Percentiles rank a stretch among this genome's conserved stretches.
Evolutionary conservation across 2,888 invertebrate species (phyloP).

Genomic region (Ochropacha duplaris): DNA sequence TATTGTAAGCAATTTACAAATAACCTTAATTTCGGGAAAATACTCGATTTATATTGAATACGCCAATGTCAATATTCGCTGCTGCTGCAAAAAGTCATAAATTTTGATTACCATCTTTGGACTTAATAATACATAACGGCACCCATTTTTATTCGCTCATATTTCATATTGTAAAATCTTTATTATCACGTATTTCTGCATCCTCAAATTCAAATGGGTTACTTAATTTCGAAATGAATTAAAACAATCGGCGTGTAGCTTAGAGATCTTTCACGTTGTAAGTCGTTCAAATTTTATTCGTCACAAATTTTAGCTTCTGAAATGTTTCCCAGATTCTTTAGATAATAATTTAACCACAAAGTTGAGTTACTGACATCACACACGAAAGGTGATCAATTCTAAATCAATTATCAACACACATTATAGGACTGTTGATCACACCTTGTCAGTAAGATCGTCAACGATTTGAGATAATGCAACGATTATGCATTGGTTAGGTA

Average conservation of each 20-base stretch:
- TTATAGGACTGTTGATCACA: no score
- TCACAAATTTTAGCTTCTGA: no score
- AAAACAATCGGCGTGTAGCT: neutral
- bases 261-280: no score
- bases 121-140: neutral
- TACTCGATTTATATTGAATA: neutral
- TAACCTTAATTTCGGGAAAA: neutral
- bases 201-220: neutral
- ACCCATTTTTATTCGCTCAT: neutral
- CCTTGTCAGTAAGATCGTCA: no score
- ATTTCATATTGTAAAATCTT: neutral
- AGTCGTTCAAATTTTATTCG: no score
- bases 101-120: neutral
- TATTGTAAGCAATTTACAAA: neutral
- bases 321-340: no score
- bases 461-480: no score
- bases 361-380: no score
- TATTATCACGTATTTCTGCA: neutral
- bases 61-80: neutral
- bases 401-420: no score
- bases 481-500: no score
- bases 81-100: neutral
- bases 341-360: no score
- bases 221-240: neutral
- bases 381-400: no score